Evolutionary conservation across 2,113 vertebrate species (phyloP), one percentile per base, ranked within the genome.

Genomic region (Tylochromis polylepis): DNA sequence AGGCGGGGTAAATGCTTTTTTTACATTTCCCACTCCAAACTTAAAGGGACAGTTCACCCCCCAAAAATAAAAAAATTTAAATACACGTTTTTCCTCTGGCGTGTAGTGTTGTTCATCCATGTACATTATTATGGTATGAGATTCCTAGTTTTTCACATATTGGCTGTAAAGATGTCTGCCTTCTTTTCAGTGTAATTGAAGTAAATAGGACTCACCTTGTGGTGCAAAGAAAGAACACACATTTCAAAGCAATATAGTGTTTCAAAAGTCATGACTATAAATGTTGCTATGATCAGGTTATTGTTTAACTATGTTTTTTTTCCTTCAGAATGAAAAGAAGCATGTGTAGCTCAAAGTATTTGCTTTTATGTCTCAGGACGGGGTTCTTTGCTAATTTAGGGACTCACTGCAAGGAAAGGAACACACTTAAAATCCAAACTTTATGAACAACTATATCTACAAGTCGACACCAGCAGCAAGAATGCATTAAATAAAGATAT

Each of bases 1-100:
- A 98, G 98, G 94, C 96, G 97, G 82, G 98, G 99, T 99, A 96
- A 97, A 92, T 90, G 56, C 51, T 59, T 72, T 38, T 38, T 38
- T 60, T 41, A 43, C 41, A 12, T 62, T 81, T 83, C 43, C 14
- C 43, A 20, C 29, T 55, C 8, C 11, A 55, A 27, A 20, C 10
- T 11, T 29, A 22, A 81, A 14, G 46, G 72, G 27, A n/a, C 16
- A 75, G 14, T 75, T 5, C 22, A 72, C 51, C 18, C 16, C 2
- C 34, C 6, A 34, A 29, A 29, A 49, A 29, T 75, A 1, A 20
- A 75, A 29, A 36, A 65, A 38, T 3, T 0, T 38, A 65, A 18
- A 20, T 29, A 51, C 46, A 1, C 11, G 18, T 51, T 8, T 49
- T 29, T 51, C 67, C 5, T 46, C 3, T 27, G 41, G 72, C 11